Evolutionary conservation across 1,140 invertebrate genomes (phyloP), one percentile per base, ranked within the genome.

Genomic region (Caenorhabditis brenneri): DNA sequence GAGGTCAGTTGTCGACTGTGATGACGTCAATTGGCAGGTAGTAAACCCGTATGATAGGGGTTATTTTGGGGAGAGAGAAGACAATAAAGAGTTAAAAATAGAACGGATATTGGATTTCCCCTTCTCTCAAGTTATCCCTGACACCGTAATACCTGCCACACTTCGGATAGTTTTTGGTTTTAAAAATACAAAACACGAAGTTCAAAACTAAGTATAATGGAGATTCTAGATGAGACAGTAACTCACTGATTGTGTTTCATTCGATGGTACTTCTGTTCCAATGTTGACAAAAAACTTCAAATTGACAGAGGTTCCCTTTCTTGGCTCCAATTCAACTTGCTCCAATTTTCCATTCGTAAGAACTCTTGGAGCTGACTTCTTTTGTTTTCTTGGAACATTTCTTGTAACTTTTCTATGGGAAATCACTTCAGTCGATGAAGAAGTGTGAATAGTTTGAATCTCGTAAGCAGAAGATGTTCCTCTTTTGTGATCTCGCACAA

Each of bases 401-500:
- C 51, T 42, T 16, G 42, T 39, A 3, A 78, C 60, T 82, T 74
- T 74, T 31, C 65, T n/a, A 46, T 42, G 65, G 10, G 65, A 42
- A 7, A 42, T 29, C n/a, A 39, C 29, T 74, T 74, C 33, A 2
- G 36, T 24, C n/a, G n/a, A n/a, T 74, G 58, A 27, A 24, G 22
- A 46, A 27, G 42, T 55, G 7, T 58, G 42, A 42, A 65, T 49
- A 29, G 84, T 58, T 24, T 83, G 51, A 29, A 79, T 42, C 16
- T 80, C 79, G 65, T 85, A 82, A 9, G 65, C 31, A 29, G 85
- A 86, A 2, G 83, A 87, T 16, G 83, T 82, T 27, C 84, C 85
- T 39, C 80, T 24, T 16, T 78, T 39, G 9, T 79, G 74, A 46
- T 86, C 85, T 33, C 85, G 42, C 22, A 86, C 78, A 46, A 86